Conservation (phyloP, 2,888 invertebrate species). For the Miltochrista miniata region DNA sequence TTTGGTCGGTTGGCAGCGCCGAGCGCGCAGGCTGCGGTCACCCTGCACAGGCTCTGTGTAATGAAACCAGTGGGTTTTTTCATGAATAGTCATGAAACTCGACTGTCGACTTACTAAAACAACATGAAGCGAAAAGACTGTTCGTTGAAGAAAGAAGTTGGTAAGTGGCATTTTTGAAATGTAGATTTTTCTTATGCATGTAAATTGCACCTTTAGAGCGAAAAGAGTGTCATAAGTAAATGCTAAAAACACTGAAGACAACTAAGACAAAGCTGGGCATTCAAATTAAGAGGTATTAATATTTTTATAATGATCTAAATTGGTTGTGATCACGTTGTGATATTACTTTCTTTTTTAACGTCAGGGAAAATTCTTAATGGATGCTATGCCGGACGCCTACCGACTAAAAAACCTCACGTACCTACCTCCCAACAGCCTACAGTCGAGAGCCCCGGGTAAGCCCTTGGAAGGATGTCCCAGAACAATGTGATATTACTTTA, state of each 20-base stretch:
- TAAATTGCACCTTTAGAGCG: not conserved
- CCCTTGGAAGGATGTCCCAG: too few species aligned
- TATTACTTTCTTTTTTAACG: too few species aligned
- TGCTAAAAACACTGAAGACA: not conserved
- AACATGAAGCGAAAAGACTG: constrained; percentile 16
- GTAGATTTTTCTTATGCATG: not conserved
- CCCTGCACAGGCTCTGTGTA: constrained; percentile 38
- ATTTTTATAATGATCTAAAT: too few species aligned
- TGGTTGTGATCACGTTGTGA: too few species aligned
- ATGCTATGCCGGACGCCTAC: too few species aligned
- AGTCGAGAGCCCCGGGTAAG: too few species aligned
- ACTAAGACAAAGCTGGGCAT: too few species aligned
- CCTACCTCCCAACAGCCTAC: too few species aligned
- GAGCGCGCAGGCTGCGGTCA: constrained; percentile 10
- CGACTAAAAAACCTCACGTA: too few species aligned
- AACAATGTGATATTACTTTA: too few species aligned
- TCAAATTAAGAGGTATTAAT: too few species aligned
- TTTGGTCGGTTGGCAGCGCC: constrained; percentile 6
- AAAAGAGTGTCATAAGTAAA: not conserved
- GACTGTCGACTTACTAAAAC: constrained; percentile 18
- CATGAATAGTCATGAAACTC: constrained; percentile 56
- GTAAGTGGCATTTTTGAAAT: constrained; percentile 14
- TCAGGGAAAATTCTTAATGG: too few species aligned
- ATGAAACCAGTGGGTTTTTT: constrained; percentile 69
- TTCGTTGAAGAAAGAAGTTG: constrained; percentile 9